Conservation (phyloP, 2,797 vertebrate species). For the Calcarius lapponicus region DNA sequence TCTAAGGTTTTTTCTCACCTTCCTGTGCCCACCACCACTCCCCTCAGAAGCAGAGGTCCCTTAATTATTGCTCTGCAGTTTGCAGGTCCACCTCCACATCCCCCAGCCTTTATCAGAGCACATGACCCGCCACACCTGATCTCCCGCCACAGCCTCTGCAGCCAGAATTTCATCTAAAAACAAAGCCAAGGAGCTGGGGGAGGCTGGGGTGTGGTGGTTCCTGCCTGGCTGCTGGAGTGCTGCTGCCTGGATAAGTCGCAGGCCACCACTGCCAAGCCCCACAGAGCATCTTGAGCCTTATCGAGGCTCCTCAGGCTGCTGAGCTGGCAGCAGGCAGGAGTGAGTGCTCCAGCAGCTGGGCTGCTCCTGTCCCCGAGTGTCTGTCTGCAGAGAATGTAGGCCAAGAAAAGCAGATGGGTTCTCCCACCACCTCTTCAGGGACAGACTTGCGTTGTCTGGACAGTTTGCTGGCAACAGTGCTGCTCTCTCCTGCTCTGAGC, state of each 20-base stretch:
- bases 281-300: background rate
- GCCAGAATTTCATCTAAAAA: rapidly evolving
- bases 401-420: background rate
- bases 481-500: background rate
- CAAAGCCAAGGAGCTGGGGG: background rate
- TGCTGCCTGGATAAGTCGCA: constrained; percentile 29
- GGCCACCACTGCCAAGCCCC: background rate
- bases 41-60: background rate
- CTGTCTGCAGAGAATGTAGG: background rate
- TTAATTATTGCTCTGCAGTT: background rate
- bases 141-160: rapidly evolving
- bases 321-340: background rate
- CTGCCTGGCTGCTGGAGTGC: background rate
- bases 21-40: background rate
- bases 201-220: background rate
- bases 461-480: rapidly evolving
- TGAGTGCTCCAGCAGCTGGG: background rate
- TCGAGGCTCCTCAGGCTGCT: background rate
- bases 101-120: background rate
- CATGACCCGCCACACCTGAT: rapidly evolving
- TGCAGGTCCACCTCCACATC: background rate
- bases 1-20: background rate
- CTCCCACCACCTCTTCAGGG: background rate
- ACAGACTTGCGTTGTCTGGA: rapidly evolving
- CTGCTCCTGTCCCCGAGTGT: background rate